Evolutionary conservation across 2,888 invertebrate genomes (phyloP).

Genomic region (Ethmia dodecea): DNA sequence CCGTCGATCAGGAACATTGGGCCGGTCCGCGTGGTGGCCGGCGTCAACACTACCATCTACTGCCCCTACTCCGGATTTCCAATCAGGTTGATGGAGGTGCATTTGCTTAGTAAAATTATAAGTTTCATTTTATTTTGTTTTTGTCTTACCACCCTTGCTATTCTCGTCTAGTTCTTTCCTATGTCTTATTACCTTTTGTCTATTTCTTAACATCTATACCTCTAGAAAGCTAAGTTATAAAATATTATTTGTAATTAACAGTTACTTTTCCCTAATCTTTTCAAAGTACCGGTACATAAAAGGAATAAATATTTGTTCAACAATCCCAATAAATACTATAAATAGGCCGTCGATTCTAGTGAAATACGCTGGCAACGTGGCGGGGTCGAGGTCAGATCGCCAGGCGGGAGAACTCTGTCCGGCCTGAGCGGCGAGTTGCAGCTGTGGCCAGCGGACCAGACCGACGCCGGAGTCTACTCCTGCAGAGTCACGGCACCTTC

Average conservation of each 20-base stretch:
- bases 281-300: no score
- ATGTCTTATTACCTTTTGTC: no score
- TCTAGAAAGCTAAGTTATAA: no score
- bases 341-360: constrained; percentile 37
- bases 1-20: constrained; percentile 85
- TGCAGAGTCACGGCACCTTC: constrained; percentile 85
- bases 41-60: constrained; percentile 84
- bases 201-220: no score
- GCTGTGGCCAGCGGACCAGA: constrained; percentile 75
- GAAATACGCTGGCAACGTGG: constrained; percentile 67
- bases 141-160: constrained; percentile 4
- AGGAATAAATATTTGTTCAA: no score
- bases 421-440: constrained; percentile 50
- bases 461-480: constrained; percentile 88
- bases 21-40: constrained; percentile 87
- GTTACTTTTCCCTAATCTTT: no score
- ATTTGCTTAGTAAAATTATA: constrained; percentile 75
- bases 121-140: constrained; percentile 58
- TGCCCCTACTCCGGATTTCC: constrained; percentile 94
- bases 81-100: constrained; percentile 80
- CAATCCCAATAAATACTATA: no score
- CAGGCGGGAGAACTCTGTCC: constrained; percentile 42
- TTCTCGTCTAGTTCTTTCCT: no score
- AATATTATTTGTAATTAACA: no score
- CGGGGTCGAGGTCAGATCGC: constrained; percentile 41